Conservation (phyloP, 2,797 vertebrate species). For the Lophotriccus pileatus region DNA sequence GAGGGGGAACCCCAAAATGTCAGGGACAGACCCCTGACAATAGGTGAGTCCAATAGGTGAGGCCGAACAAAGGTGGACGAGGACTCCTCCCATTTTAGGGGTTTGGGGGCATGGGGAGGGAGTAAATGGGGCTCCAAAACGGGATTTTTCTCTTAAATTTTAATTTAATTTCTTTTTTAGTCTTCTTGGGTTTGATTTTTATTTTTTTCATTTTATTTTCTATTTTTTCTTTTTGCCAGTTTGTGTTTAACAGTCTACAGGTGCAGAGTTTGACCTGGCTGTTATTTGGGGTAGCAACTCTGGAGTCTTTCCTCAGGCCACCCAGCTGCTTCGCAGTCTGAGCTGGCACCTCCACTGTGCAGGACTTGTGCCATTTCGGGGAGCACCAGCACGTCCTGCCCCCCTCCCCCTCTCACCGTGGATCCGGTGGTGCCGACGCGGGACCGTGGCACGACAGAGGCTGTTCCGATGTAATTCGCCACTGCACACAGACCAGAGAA, state of each 20-base stretch:
- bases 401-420: not conserved
- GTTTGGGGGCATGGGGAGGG: too few relatives aligned
- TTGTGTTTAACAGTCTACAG: accelerated
- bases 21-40: too few relatives aligned
- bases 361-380: accelerated
- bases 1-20: too few relatives aligned
- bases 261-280: not conserved
- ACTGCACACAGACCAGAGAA: not conserved
- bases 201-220: too few relatives aligned
- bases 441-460: not conserved
- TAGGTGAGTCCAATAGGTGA: too few relatives aligned
- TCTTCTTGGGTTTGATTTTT: too few relatives aligned
- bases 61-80: too few relatives aligned
- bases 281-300: not conserved
- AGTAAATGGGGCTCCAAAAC: too few relatives aligned
- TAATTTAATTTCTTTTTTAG: too few relatives aligned
- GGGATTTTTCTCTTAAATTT: too few relatives aligned
- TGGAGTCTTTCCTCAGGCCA: not conserved
- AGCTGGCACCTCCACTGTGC: not conserved
- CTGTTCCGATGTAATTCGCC: not conserved
- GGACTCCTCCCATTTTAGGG: too few relatives aligned
- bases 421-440: accelerated
- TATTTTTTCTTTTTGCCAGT: not conserved
- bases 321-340: not conserved
- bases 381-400: not conserved